These are phyloP conservation scores for Orthosia gothica DNA, from an alignment of 2,888 invertebrate genomes.

Conservation along the genomic window DNA sequence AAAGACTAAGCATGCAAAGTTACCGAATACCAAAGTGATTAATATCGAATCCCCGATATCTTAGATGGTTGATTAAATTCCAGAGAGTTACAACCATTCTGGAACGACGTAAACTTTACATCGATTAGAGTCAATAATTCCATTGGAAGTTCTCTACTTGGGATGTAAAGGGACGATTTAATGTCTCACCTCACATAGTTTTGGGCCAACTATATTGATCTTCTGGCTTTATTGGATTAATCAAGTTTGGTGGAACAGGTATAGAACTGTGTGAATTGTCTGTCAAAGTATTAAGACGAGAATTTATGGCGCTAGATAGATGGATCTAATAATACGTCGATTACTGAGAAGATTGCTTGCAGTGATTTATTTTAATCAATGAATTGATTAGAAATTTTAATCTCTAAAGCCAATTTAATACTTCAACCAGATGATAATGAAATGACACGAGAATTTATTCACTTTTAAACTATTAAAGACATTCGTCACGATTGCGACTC, in stretches of 20 bases:
- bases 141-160: conserved; percentile 73
- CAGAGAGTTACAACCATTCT: conserved; percentile 77
- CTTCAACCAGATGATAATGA: neutral
- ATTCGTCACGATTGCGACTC: neutral
- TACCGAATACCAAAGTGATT: conserved; percentile 63
- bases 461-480: conserved; percentile 4
- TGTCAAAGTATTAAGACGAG: conserved; percentile 46
- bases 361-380: conserved; percentile 23
- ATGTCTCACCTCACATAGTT: conserved; percentile 67
- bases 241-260: conserved; percentile 23
- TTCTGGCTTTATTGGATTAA: conserved; percentile 62
- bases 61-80: conserved; percentile 88
- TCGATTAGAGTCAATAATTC: conserved; percentile 85
- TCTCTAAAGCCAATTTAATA: conserved; percentile 4
- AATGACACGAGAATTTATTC: neutral
- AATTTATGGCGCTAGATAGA: conserved; percentile 29
- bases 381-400: conserved; percentile 5
- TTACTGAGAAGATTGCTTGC: conserved; percentile 26
- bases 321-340: conserved; percentile 26
- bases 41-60: conserved; percentile 82
- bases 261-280: conserved; percentile 34
- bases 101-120: conserved; percentile 84
- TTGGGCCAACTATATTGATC: conserved; percentile 53
- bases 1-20: conserved; percentile 71
- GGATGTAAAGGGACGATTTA: conserved; percentile 67